Percentiles rank a stretch among this genome's conserved stretches.
phyloP scores from a whole-genome alignment of 1,140 invertebrate genomes.

The Pogonomyrmex barbatus region DNA sequence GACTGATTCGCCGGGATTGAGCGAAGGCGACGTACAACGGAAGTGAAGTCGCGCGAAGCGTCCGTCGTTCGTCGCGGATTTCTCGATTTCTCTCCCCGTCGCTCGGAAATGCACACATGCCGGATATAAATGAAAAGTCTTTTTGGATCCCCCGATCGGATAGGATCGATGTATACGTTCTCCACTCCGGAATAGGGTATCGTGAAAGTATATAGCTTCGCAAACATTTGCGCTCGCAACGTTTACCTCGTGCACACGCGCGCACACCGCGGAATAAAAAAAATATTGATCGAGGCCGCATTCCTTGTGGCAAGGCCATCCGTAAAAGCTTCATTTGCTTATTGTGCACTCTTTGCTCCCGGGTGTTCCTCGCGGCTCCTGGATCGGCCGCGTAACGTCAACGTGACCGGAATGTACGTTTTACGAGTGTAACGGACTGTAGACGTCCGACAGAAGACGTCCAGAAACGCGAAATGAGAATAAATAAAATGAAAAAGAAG shows the following conservation, averaged over 20 bases:
- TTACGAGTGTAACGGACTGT: not conserved
- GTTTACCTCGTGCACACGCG: not conserved
- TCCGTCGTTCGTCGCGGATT: no score
- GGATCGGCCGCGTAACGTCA: not conserved
- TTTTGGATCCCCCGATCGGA: not conserved
- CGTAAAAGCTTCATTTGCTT: constrained; percentile 45
- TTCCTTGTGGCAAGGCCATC: constrained; percentile 22
- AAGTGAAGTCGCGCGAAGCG: not conserved
- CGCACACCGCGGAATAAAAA: constrained; percentile 18
- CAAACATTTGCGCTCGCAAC: constrained; percentile 48
- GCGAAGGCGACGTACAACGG: constrained; percentile 15
- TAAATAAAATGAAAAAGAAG: not conserved
- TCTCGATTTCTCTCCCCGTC: not conserved
- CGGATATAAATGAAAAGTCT: not conserved
- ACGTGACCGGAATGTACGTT: not conserved
- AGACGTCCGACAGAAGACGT: no score
- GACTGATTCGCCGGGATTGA: not conserved
- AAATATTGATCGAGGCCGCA: constrained; percentile 47
- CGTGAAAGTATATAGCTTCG: constrained; percentile 15
- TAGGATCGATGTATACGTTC: not conserved
- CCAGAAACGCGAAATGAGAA: not conserved
- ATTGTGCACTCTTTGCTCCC: not conserved
- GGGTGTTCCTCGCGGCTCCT: not conserved
- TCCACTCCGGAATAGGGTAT: constrained; percentile 20
- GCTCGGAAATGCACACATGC: not conserved